Evolutionary conservation across 2,888 invertebrate genomes (phyloP), one percentile per base, ranked within the genome.

Genomic region (Protodeltote pygarga): DNA sequence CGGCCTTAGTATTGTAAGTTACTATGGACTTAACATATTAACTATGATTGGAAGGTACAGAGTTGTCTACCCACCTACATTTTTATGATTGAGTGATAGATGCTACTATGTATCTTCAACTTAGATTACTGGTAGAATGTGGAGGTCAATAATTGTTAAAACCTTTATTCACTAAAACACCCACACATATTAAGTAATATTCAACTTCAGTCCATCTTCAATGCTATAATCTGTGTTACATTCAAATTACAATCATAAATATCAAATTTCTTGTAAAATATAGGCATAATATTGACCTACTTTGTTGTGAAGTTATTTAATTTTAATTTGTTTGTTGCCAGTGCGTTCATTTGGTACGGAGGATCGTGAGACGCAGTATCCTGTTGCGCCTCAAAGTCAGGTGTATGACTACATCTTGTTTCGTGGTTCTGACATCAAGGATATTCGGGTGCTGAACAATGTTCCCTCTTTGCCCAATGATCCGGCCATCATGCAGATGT

Each of bases 291-390:
- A 41, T 31, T 25, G 4, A 10, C 21, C 9, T 3, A 31, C 5
- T 24, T 23, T 5, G 3, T 25, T 21, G 14, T 15, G 3, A 25
- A 10, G 13, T 23, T 40, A 28, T 33, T 52, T 16, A n/a, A 51
- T 55, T 23, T 44, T 28, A 40, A 40, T 25, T n/a, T 52, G 23
- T 51, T n/a, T 50, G 51, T 65, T 61, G 71, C 61, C 93, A 99
- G 99, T 99, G 64, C 95, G 98, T 71, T 99, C 99, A 5, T 99
- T 98, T 93, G 99, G 99, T 42, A 99, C 99, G 23, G 99, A 99
- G 92, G 98, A 99, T 83, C 94, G 99, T 32, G 98, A 98, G 75
- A 97, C 98, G 3, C 97, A 97, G 80, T 97, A 96, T 82, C 98
- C 98, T 54, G 98, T 99, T 44, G 97, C 98, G 38, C 97, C 98